These are phyloP conservation scores for Python bivittatus DNA, from an alignment of 2,113 vertebrate genomes.

Conservation along the genomic window DNA sequence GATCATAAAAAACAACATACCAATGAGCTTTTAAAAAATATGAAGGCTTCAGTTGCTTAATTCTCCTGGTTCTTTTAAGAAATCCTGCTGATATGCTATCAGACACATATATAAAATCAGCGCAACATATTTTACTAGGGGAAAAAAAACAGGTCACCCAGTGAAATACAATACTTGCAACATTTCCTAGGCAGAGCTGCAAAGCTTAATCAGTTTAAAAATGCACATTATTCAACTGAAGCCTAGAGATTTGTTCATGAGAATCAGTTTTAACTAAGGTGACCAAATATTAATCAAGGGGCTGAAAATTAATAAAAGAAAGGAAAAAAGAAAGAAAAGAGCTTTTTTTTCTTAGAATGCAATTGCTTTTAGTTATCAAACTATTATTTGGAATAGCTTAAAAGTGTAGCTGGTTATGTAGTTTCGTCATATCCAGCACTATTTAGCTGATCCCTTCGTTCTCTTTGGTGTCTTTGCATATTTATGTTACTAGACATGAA, in stretches of 20 bases:
- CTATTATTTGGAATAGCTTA: neutral
- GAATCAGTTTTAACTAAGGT: neutral
- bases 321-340: neutral
- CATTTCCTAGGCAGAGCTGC: neutral
- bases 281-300: too few species aligned
- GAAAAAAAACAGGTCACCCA: neutral
- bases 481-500: constrained; percentile 4
- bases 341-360: neutral
- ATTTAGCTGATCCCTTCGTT: neutral
- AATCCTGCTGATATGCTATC: neutral
- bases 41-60: neutral
- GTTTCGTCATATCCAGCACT: neutral
- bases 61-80: neutral
- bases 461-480: neutral
- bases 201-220: neutral
- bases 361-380: neutral
- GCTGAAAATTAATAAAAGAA: neutral
- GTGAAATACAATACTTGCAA: neutral
- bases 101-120: neutral
- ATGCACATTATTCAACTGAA: neutral
- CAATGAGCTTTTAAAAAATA: neutral
- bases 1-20: constrained; percentile 6
- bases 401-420: neutral
- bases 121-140: neutral
- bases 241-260: neutral